These are phyloP conservation scores for Nomada flava DNA, from an alignment of 2,888 invertebrate species.

Conservation along the genomic window DNA sequence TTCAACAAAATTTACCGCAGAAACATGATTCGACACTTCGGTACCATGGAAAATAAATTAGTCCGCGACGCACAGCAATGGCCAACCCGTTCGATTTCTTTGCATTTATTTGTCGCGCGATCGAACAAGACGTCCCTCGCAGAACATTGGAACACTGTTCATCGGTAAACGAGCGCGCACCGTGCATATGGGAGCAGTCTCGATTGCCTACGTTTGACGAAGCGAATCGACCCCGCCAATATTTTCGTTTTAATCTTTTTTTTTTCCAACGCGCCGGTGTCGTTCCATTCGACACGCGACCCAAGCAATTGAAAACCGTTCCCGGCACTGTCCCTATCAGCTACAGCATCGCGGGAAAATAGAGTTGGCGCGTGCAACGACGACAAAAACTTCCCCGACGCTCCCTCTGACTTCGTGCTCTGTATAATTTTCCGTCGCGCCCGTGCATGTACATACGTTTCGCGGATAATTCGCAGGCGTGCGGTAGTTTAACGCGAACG, in stretches of 20 bases:
- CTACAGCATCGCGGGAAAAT: constrained; percentile 31
- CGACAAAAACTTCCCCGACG: constrained; percentile 31
- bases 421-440: constrained; percentile 47
- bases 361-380: not conserved
- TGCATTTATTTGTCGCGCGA: not conserved
- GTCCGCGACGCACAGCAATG: no score
- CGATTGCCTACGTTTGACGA: constrained; percentile 50
- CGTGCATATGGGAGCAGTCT: constrained; percentile 49
- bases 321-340: constrained; percentile 17
- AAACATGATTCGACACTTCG: no score
- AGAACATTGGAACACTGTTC: constrained; percentile 26
- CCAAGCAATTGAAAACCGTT: constrained; percentile 61
- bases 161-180: constrained; percentile 21
- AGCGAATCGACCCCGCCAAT: constrained; percentile 26
- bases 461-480: constrained; percentile 43
- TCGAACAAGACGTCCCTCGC: not conserved
- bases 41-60: no score
- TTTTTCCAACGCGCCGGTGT: constrained; percentile 9
- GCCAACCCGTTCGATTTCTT: not conserved
- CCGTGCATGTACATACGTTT: constrained; percentile 15
- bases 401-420: not conserved
- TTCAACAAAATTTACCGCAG: no score
- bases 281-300: constrained; percentile 57
- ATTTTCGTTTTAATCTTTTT: constrained; percentile 54
- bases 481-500: not conserved